These are phyloP conservation scores for Agapornis roseicollis DNA, from an alignment of 2,113 vertebrate genomes.

Conservation along the genomic window DNA sequence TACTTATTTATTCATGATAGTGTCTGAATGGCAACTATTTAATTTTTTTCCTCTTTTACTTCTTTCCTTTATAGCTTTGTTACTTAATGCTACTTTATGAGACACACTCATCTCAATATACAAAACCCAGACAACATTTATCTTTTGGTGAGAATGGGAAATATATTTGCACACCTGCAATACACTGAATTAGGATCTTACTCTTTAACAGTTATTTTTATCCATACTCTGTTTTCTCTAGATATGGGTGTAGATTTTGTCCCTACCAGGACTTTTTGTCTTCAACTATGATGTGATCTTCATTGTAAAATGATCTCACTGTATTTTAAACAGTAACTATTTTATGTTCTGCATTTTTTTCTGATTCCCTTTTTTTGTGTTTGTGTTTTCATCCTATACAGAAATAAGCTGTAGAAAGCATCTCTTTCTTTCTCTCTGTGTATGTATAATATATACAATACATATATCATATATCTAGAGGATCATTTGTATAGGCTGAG, in stretches of 20 bases:
- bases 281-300: not conserved
- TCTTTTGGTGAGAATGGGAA: not conserved
- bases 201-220: not conserved
- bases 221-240: not conserved
- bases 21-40: not conserved
- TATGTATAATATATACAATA: not conserved
- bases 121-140: not conserved
- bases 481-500: not conserved
- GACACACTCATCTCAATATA: not conserved
- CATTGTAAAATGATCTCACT: not conserved
- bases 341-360: not conserved
- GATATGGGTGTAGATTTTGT: not conserved
- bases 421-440: not conserved
- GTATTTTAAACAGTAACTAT: not conserved
- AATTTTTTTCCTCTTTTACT: not conserved
- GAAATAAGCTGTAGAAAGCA: not conserved
- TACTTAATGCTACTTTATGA: not conserved
- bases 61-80: not conserved
- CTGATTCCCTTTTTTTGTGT: not conserved
- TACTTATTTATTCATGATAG: not conserved
- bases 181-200: not conserved
- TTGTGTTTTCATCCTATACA: not conserved
- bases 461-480: not conserved
- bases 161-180: not conserved
- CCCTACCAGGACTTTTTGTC: not conserved